Evolutionary conservation across 2,888 invertebrate species (phyloP).

Genomic region (Isotomurus palustris): DNA sequence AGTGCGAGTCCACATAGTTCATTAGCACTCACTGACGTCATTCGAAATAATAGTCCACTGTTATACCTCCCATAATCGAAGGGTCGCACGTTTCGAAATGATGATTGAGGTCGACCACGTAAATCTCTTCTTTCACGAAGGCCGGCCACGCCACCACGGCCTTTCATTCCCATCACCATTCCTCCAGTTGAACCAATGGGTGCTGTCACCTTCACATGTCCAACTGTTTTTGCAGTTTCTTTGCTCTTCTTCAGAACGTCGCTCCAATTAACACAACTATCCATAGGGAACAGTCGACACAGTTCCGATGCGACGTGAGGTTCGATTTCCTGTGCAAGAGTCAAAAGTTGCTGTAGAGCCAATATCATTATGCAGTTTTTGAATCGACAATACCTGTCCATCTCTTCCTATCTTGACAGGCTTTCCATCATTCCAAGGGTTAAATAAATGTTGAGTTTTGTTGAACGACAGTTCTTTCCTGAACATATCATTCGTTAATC

Average conservation of each 20-base stretch:
- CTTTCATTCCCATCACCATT: slow-evolving; percentile 17
- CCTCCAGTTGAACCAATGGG: slow-evolving; percentile 51
- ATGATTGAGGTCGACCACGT: slow-evolving; percentile 30
- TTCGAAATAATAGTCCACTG: slow-evolving; percentile 45
- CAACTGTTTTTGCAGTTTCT: slow-evolving; percentile 67
- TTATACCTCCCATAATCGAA: slow-evolving; percentile 47
- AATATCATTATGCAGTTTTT: not conserved
- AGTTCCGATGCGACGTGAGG: slow-evolving; percentile 91
- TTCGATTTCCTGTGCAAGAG: slow-evolving; percentile 76
- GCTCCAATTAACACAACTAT: slow-evolving; percentile 75
- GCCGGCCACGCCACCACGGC: slow-evolving; percentile 52
- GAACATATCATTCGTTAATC: slow-evolving; percentile 1
- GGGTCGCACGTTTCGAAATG: slow-evolving; percentile 40
- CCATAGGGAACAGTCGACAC: slow-evolving; percentile 88
- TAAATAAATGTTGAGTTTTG: slow-evolving; percentile 85
- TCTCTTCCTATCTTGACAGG: slow-evolving; percentile 99
- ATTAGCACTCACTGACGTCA: slow-evolving; percentile 39
- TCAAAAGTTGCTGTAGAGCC: not conserved
- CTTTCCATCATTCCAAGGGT: slow-evolving; percentile 97
- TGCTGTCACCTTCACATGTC: slow-evolving; percentile 55
- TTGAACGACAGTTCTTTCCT: slow-evolving; percentile 88
- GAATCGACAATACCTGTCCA: slow-evolving; percentile 59
- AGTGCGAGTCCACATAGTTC: slow-evolving; percentile 35
- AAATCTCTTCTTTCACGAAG: slow-evolving; percentile 29
- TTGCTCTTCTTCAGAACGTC: slow-evolving; percentile 79